Conservation (phyloP, 2,888 invertebrate genomes). For the Lithophane semibrunnea region DNA sequence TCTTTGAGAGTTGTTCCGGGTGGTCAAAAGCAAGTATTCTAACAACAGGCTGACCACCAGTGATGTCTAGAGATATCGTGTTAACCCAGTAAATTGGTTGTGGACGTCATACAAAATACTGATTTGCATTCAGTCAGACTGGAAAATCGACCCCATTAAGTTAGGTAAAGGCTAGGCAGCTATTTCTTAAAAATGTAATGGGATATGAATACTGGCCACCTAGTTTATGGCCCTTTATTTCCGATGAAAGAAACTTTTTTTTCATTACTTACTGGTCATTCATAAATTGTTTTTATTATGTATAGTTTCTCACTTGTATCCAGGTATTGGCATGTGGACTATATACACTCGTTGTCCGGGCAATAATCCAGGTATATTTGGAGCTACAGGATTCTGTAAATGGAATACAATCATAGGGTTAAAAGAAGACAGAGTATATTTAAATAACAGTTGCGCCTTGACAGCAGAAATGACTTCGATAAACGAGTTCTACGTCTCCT, state of each 20-base stretch:
- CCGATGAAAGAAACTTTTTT: neutral
- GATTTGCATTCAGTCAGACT: neutral
- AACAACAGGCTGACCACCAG: neutral
- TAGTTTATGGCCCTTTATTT: neutral
- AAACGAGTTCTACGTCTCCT: neutral
- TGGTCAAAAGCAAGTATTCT: neutral
- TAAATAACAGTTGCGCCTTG: neutral
- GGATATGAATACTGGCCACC: neutral
- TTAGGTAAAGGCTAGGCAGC: neutral
- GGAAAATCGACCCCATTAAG: too few relatives aligned
- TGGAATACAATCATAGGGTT: neutral
- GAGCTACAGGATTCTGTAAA: constrained; percentile 76
- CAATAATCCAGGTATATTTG: constrained; percentile 81
- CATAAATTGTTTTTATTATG: too few relatives aligned
- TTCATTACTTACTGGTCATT: too few relatives aligned
- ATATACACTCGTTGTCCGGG: constrained; percentile 91
- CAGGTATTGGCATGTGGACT: constrained; percentile 89
- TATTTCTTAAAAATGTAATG: neutral
- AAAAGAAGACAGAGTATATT: too few relatives aligned
- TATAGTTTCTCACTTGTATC: constrained; percentile 78
- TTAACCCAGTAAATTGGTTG: neutral
- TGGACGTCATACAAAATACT: neutral
- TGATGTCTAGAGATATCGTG: neutral
- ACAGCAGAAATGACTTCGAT: neutral
- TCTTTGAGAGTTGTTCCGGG: neutral